phyloP scores from a whole-genome alignment of 2,888 invertebrate genomes.

The Octonoba sinensis region DNA sequence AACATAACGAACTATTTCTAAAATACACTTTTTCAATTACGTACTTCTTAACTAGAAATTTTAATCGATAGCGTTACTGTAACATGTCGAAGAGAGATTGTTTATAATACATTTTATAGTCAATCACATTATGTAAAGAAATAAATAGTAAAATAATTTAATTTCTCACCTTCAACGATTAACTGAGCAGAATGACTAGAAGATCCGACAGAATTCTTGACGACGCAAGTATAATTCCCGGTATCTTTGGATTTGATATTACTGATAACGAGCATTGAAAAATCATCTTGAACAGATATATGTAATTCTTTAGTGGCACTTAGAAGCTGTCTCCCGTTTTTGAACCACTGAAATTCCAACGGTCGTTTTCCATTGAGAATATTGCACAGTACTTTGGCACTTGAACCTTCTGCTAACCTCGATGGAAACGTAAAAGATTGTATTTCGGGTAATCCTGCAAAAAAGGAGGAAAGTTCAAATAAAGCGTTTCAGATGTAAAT shows the following conservation, averaged over 20 bases:
- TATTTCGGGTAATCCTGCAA: constrained; percentile 72
- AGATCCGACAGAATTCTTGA: constrained; percentile 23
- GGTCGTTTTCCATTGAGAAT: constrained; percentile 69
- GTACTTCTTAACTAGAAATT: too few species aligned
- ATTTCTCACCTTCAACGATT: constrained; percentile 42
- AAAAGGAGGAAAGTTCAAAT: neutral
- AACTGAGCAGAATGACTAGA: constrained; percentile 25
- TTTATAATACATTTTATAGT: too few species aligned
- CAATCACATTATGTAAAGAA: too few species aligned
- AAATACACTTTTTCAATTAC: too few species aligned
- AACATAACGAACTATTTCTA: too few species aligned
- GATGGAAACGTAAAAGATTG: constrained; percentile 86
- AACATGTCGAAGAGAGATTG: too few species aligned
- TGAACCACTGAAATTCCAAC: constrained; percentile 44
- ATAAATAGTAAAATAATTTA: neutral
- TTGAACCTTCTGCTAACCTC: constrained; percentile 83
- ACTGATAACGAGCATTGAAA: constrained; percentile 54
- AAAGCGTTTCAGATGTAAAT: neutral
- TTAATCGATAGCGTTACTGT: too few species aligned
- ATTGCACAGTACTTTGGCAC: constrained; percentile 90
- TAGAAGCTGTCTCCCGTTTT: constrained; percentile 19
- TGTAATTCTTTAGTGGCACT: neutral
- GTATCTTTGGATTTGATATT: constrained; percentile 40
- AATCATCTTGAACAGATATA: constrained; percentile 44
- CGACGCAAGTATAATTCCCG: constrained; percentile 62